Evolutionary conservation across 2,113 vertebrate genomes (phyloP).

Genomic region (Brachyhypopomus occidentalis): DNA sequence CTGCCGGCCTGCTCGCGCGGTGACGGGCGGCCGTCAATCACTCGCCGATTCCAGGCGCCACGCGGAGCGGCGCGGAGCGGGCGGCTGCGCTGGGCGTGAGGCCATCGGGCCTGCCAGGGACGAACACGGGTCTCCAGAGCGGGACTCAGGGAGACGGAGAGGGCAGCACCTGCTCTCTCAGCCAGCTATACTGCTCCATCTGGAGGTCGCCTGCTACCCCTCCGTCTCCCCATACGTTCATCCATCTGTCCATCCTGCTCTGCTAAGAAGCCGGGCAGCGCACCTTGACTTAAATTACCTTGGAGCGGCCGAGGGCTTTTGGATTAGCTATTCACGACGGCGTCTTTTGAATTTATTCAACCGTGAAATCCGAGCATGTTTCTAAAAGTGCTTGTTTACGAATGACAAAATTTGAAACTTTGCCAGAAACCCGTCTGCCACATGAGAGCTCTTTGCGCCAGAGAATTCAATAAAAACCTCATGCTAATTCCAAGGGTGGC

Average conservation of each 20-base stretch:
- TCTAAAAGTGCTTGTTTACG: background rate
- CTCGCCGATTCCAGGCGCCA: background rate
- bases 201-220: conserved; percentile 32
- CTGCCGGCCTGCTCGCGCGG: background rate
- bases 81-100: background rate
- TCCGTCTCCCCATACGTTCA: conserved; percentile 35
- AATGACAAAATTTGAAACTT: background rate
- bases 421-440: background rate
- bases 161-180: conserved; percentile 44
- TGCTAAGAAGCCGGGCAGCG: conserved; percentile 1
- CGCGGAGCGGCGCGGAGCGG: background rate
- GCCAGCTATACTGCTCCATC: conserved; percentile 15
- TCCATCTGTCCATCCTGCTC: conserved; percentile 35
- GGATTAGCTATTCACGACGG: background rate
- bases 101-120: conserved; percentile 24
- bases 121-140: conserved; percentile 15
- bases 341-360: background rate
- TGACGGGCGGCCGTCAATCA: conserved; percentile 1
- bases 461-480: conserved; percentile 10
- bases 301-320: background rate
- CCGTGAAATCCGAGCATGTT: background rate
- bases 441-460: background rate
- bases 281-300: background rate
- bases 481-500: background rate
- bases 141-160: conserved; percentile 12